These are phyloP conservation scores for Sycobia sp. DNA, from an alignment of 1,140 invertebrate species.

Conservation along the genomic window DNA sequence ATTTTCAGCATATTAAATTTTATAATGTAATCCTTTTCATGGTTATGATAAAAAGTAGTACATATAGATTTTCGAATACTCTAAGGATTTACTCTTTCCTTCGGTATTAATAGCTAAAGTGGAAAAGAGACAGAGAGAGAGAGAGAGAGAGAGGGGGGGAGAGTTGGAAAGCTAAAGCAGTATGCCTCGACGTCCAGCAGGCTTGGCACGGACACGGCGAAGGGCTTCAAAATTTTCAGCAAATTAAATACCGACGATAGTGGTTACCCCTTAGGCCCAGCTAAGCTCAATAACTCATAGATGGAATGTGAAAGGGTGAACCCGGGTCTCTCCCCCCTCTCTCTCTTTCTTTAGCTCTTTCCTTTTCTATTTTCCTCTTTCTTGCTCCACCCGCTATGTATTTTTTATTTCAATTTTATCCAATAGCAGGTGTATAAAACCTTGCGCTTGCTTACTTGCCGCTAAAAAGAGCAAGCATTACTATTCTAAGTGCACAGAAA, in stretches of 20 bases:
- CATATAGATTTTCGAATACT: constrained; percentile 29
- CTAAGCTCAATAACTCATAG: constrained; percentile 50
- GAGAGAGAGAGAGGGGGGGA: neutral
- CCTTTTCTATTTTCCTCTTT: constrained; percentile 9
- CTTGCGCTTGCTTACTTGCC: constrained; percentile 14
- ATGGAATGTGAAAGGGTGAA: constrained; percentile 49
- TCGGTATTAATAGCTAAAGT: constrained; percentile 4
- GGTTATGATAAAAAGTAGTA: constrained; percentile 22
- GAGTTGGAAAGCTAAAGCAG: constrained; percentile 23
- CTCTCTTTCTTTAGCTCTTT: no score
- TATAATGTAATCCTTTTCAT: constrained; percentile 29
- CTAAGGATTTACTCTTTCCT: constrained; percentile 30
- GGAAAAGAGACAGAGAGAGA: neutral
- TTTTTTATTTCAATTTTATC: neutral
- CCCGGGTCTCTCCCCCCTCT: constrained; percentile 21
- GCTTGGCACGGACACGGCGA: constrained; percentile 5
- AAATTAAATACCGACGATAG: constrained; percentile 52
- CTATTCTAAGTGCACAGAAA: constrained; percentile 28
- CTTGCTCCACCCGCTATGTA: neutral
- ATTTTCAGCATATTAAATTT: neutral
- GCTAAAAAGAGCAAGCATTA: constrained; percentile 28
- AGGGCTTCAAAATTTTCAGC: constrained; percentile 40
- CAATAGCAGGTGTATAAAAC: constrained; percentile 18
- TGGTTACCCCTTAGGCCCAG: constrained; percentile 47
- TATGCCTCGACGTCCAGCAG: neutral